Evolutionary conservation across 2,888 invertebrate genomes (phyloP).

Genomic region (Eurytoma californica): DNA sequence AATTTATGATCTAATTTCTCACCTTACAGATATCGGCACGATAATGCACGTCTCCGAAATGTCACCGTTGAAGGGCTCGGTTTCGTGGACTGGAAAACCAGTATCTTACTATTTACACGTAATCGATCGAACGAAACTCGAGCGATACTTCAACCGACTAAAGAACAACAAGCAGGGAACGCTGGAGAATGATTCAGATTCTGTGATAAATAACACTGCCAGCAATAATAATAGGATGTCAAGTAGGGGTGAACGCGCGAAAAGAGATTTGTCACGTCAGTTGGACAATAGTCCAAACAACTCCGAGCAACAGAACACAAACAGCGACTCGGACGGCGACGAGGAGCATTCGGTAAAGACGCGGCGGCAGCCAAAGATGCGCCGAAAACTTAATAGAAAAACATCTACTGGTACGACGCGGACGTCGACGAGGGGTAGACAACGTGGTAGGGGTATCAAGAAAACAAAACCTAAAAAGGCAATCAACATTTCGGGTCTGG

Average conservation of each 20-base stretch:
- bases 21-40: slow-evolving; percentile 89
- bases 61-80: slow-evolving; percentile 95
- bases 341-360: slow-evolving; percentile 65
- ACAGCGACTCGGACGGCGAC: slow-evolving; percentile 72
- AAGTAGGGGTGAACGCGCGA: slow-evolving; percentile 75
- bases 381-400: slow-evolving; percentile 60
- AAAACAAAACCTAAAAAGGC: slow-evolving; percentile 79
- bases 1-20: neutral
- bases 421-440: slow-evolving; percentile 67
- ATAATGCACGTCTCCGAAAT: slow-evolving; percentile 99
- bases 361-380: slow-evolving; percentile 70
- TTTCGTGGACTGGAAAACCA: slow-evolving; percentile 99
- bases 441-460: slow-evolving; percentile 79
- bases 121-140: slow-evolving; percentile 97
- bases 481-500: slow-evolving; percentile 89
- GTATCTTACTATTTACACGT: slow-evolving; percentile 99
- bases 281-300: slow-evolving; percentile 75
- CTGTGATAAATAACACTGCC: slow-evolving; percentile 75
- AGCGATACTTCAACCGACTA: slow-evolving; percentile 96
- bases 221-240: slow-evolving; percentile 71
- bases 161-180: slow-evolving; percentile 81
- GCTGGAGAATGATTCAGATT: slow-evolving; percentile 71
- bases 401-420: slow-evolving; percentile 57
- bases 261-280: slow-evolving; percentile 77
- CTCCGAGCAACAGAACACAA: slow-evolving; percentile 70